Evolutionary conservation across 1,140 invertebrate species (phyloP).

Genomic region (Hylyphantes graminicola): DNA sequence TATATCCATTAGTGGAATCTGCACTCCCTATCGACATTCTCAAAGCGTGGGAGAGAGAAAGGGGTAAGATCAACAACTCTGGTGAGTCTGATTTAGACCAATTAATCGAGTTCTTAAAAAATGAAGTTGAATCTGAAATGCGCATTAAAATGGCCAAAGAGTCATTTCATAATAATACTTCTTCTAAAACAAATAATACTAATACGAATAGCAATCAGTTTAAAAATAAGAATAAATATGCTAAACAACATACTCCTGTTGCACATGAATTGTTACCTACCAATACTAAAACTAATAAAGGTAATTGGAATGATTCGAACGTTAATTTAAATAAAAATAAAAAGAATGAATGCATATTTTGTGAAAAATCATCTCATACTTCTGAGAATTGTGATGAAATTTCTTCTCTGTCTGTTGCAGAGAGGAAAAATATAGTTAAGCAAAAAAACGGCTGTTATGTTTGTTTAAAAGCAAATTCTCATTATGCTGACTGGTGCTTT

Average conservation of each 20-base stretch:
- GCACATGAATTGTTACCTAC: constrained; percentile 19
- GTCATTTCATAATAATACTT: neutral
- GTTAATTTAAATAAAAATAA: neutral
- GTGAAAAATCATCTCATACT: constrained; percentile 7
- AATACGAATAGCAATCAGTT: too few species aligned
- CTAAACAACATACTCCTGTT: neutral
- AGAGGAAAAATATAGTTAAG: constrained; percentile 35
- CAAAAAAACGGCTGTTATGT: constrained; percentile 35
- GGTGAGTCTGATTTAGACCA: constrained; percentile 16
- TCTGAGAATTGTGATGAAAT: constrained; percentile 23
- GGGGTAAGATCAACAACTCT: neutral
- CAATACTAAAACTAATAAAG: constrained; percentile 1
- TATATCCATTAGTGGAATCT: too few species aligned
- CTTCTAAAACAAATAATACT: too few species aligned
- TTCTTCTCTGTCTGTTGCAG: neutral
- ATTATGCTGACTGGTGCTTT: constrained; percentile 11
- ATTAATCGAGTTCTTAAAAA: constrained; percentile 22
- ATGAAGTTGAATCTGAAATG: constrained; percentile 6
- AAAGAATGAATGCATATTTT: constrained; percentile 23
- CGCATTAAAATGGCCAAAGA: constrained; percentile 1
- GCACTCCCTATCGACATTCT: neutral
- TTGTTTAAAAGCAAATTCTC: neutral
- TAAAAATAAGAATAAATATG: constrained; percentile 17
- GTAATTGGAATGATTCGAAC: neutral
- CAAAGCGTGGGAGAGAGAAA: neutral